Evolutionary conservation across 1,140 invertebrate genomes (phyloP).

Genomic region (Ceratitis capitata): DNA sequence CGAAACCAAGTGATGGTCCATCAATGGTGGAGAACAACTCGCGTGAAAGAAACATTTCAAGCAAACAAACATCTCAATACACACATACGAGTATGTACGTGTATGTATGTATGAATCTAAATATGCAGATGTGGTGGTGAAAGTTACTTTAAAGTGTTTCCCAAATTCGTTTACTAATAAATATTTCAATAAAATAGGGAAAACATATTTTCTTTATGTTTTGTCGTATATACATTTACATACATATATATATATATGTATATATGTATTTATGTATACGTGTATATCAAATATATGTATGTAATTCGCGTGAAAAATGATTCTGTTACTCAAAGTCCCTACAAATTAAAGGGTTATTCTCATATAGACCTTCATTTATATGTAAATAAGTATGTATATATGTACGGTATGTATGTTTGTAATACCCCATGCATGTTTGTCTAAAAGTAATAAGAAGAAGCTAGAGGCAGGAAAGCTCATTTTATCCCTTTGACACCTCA

Average conservation of each 20-base stretch:
- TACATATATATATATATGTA: background rate
- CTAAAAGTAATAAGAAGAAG: background rate
- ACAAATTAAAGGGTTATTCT: background rate
- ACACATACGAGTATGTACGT: background rate
- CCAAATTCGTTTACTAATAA: background rate
- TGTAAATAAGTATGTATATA: background rate
- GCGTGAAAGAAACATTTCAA: background rate
- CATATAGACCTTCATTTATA: background rate
- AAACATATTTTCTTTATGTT: background rate
- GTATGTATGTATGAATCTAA: background rate
- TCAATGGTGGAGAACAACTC: background rate
- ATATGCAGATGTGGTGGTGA: background rate
- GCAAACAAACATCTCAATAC: background rate
- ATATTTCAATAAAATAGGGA: conserved; percentile 23
- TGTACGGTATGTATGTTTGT: too few relatives aligned
- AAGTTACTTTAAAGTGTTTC: background rate
- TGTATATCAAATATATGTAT: background rate
- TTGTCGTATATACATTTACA: background rate
- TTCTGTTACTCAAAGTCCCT: background rate
- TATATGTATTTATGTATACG: background rate
- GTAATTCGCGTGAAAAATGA: too few relatives aligned
- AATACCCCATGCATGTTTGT: background rate
- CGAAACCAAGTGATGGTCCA: background rate
- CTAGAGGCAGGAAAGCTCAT: background rate
- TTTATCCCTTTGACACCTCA: background rate